These are phyloP conservation scores for Drosophila ohnishii DNA, from an alignment of 1,140 invertebrate species.

Conservation along the genomic window DNA sequence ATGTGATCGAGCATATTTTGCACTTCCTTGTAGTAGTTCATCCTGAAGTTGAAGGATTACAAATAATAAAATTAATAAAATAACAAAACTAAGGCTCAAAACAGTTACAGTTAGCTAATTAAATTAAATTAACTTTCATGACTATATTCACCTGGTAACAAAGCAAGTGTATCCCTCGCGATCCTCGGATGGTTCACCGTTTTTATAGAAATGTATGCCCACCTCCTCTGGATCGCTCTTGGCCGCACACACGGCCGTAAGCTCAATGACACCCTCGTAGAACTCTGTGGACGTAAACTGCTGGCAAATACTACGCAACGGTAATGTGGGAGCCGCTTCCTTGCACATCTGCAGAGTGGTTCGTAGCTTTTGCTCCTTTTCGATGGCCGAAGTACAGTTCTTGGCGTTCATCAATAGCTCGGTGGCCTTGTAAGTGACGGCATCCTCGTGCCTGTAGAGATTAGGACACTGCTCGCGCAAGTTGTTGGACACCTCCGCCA, in stretches of 20 bases:
- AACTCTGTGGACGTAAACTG: slow-evolving; percentile 89
- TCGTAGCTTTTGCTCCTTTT: slow-evolving; percentile 89
- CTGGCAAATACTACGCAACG: slow-evolving; percentile 79
- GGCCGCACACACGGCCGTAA: slow-evolving; percentile 92
- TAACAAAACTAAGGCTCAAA: neutral
- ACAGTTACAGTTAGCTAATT: neutral
- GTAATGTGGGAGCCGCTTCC: slow-evolving; percentile 81
- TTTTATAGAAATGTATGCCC: slow-evolving; percentile 94
- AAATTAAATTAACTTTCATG: neutral
- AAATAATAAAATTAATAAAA: neutral
- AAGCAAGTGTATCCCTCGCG: slow-evolving; percentile 89
- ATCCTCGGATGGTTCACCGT: slow-evolving; percentile 91
- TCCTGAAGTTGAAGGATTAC: slow-evolving; percentile 81
- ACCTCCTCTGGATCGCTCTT: slow-evolving; percentile 94
- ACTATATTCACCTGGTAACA: slow-evolving; percentile 58
- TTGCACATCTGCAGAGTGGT: slow-evolving; percentile 94
- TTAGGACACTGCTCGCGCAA: slow-evolving; percentile 96
- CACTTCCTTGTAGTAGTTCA: slow-evolving; percentile 95
- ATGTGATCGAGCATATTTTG: slow-evolving; percentile 91
- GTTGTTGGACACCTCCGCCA: slow-evolving; percentile 94
- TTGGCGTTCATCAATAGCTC: slow-evolving; percentile 93
- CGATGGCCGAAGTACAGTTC: slow-evolving; percentile 87
- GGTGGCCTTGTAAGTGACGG: slow-evolving; percentile 95
- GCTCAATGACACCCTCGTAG: slow-evolving; percentile 94
- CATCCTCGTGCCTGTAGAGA: slow-evolving; percentile 97